Conservation (phyloP, 2,113 vertebrate genomes). For the Dromaius novaehollandiae region DNA sequence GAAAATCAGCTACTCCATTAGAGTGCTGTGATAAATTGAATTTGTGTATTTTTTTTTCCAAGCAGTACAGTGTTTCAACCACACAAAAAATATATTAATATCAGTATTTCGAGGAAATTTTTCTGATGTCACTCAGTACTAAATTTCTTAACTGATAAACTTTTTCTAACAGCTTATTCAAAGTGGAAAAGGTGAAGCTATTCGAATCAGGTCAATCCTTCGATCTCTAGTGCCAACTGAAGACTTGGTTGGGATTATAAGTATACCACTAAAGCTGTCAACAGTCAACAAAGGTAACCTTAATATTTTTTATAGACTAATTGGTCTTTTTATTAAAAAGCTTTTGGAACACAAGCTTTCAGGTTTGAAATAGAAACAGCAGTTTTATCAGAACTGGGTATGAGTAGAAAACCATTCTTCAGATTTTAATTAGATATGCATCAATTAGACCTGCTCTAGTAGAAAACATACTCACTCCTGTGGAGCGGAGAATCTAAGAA, state of each 20-base stretch:
- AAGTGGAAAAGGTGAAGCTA: constrained; percentile 98
- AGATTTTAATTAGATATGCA: neutral
- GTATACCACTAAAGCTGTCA: constrained; percentile 94
- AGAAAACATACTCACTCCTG: neutral
- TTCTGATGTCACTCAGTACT: neutral
- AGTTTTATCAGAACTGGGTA: neutral
- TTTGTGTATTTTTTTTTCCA: neutral
- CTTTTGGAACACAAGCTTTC: neutral
- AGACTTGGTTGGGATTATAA: constrained; percentile 97
- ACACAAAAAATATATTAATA: neutral
- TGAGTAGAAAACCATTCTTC: neutral
- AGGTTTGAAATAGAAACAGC: neutral
- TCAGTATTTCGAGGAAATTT: neutral
- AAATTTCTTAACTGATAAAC: neutral
- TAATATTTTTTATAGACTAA: neutral
- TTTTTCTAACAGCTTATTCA: constrained; percentile 89
- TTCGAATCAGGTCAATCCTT: constrained; percentile 95
- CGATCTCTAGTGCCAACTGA: constrained; percentile 97
- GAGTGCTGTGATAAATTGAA: neutral
- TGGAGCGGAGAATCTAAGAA: neutral
- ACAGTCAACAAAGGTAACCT: constrained; percentile 90
- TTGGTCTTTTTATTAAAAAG: neutral
- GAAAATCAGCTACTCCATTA: neutral
- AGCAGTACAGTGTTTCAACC: neutral
- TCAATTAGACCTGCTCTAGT: neutral